Conservation (phyloP, 2,888 invertebrate species). For the Lepidocyrtinus sp. region DNA sequence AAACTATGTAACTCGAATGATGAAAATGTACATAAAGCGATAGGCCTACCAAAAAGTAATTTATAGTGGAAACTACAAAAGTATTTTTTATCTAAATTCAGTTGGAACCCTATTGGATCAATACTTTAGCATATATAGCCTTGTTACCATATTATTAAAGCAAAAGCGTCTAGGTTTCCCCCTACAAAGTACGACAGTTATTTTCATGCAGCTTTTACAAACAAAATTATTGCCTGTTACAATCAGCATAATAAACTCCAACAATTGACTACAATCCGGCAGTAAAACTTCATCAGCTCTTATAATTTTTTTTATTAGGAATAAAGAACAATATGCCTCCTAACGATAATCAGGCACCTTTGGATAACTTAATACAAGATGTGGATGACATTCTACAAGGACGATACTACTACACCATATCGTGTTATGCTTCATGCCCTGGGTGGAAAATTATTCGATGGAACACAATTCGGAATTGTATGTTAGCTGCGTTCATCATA, state of each 20-base stretch:
- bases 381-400: slow-evolving; percentile 21
- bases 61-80: neutral
- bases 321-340: slow-evolving; percentile 24
- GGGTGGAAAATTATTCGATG: too few species aligned
- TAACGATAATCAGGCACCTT: neutral
- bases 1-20: too few species aligned
- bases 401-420: slow-evolving; percentile 24
- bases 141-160: too few species aligned
- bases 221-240: too few species aligned
- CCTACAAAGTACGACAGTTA: neutral
- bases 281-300: neutral
- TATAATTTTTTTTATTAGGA: neutral
- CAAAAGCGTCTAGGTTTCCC: neutral
- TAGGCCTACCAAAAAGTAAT: neutral
- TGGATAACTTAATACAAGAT: neutral
- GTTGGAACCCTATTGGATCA: neutral
- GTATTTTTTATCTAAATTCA: neutral
- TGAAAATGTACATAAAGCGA: neutral
- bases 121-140: too few species aligned
- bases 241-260: too few species aligned
- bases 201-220: neutral
- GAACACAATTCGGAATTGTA: neutral
- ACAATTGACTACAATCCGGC: neutral
- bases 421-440: slow-evolving; percentile 18
- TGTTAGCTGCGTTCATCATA: neutral